Evolutionary conservation across 2,113 vertebrate genomes (phyloP), one percentile per base, ranked within the genome.

Genomic region (Phalacrocorax aristotelis): DNA sequence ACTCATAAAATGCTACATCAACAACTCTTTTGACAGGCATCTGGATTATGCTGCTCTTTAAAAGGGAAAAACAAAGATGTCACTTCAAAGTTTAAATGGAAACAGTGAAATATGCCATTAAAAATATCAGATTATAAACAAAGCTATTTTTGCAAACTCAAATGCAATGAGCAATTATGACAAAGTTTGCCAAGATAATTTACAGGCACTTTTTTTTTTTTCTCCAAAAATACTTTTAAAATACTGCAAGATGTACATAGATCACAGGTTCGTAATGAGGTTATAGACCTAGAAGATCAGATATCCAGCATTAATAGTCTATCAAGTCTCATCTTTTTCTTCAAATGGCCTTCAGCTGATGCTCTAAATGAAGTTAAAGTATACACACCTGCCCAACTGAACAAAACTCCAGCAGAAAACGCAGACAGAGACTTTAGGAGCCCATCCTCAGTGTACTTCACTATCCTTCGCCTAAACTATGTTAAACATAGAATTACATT

Each of bases 1-100:
- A 98, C 94, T 97, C 97, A 97, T 94, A 96, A 98, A 95, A 94
- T 89, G 70, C 86, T 86, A 95, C 77, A 97, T 94, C 95, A 97
- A 95, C 91, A 95, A 89, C 74, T 91, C 95, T 79, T 96, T 36
- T 94, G 94, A 97, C 90, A 96, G 92, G 86, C 95, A 97, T 95
- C 93, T 97, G 91, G 95, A 96, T 97, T 96, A 92, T 93, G 81
- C 83, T 57, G n/a, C 77, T 91, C 87, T 95, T 93, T 87, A 93
- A 90, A 96, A 78, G 46, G 27, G 49, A 86, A 93, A 91, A 96
- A 87, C 71, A 96, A 95, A 97, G 92, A 96, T 94, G 87, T 90
- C 91, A 96, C 72, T 94, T 94, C 15, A 7, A 91, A 91, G 83
- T 91, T 94, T 93, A 91, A 96, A 93, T 74, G 89, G 81, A 95